Conservation (phyloP, 2,888 invertebrate species). For the Hymenopus coronatus region DNA sequence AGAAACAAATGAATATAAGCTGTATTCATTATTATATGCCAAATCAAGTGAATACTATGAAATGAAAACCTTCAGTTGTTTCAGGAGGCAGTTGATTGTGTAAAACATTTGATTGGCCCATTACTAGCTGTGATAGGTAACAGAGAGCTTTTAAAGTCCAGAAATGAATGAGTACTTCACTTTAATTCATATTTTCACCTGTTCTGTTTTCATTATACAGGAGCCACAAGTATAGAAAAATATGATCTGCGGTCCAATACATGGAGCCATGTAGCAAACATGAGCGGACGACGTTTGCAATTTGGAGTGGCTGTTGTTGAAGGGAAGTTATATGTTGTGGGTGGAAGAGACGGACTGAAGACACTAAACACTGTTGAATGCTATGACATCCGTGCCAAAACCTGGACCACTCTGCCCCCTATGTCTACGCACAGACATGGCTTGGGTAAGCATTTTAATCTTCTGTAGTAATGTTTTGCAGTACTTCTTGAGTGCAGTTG, state of each 20-base stretch:
- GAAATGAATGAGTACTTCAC: no score
- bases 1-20: no score
- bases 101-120: no score
- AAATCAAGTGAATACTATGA: no score
- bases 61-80: no score
- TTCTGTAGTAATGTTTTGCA: background rate
- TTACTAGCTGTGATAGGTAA: no score
- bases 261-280: conserved; percentile 73
- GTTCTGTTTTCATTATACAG: conserved; percentile 46
- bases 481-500: background rate
- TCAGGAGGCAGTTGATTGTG: no score
- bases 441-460: conserved; percentile 38
- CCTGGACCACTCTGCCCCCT: conserved; percentile 77
- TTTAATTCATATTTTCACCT: no score
- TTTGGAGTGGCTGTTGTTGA: conserved; percentile 87
- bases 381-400: conserved; percentile 75
- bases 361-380: conserved; percentile 92
- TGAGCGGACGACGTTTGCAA: conserved; percentile 80
- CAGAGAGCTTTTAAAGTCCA: no score
- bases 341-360: conserved; percentile 90
- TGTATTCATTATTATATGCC: no score
- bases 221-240: conserved; percentile 85
- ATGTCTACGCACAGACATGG: conserved; percentile 81
- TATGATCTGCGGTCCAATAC: conserved; percentile 79
- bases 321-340: conserved; percentile 80